Conservation (phyloP, 2,888 invertebrate species). For the Steinernema carpocapsae region DNA sequence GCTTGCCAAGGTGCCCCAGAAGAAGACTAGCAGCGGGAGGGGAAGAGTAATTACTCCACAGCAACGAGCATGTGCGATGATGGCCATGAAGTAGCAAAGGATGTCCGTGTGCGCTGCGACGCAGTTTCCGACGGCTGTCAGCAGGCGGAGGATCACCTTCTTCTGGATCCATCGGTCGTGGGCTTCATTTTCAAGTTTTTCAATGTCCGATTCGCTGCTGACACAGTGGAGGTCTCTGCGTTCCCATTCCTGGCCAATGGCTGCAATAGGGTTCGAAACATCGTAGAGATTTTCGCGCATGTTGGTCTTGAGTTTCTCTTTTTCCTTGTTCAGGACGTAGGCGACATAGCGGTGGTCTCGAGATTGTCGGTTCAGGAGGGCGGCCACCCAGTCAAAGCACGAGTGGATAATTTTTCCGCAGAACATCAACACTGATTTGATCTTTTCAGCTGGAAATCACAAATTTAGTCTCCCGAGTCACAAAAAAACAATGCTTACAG, state of each 20-base stretch:
- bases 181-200: slow-evolving; percentile 63
- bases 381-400: slow-evolving; percentile 43
- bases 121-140: slow-evolving; percentile 62
- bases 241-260: slow-evolving; percentile 58
- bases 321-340: slow-evolving; percentile 84
- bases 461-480: background rate
- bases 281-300: slow-evolving; percentile 50
- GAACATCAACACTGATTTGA: slow-evolving; percentile 40
- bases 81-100: slow-evolving; percentile 92
- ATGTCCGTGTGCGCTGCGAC: slow-evolving; percentile 76
- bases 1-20: slow-evolving; percentile 95
- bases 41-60: slow-evolving; percentile 88
- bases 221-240: slow-evolving; percentile 60
- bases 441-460: slow-evolving; percentile 15
- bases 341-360: slow-evolving; percentile 93
- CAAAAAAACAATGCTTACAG: background rate
- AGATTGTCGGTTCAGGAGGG: slow-evolving; percentile 79
- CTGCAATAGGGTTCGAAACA: slow-evolving; percentile 42
- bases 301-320: slow-evolving; percentile 79
- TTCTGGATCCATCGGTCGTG: slow-evolving; percentile 66
- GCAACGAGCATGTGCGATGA: slow-evolving; percentile 85
- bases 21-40: slow-evolving; percentile 90
- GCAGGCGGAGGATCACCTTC: slow-evolving; percentile 60
- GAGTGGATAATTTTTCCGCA: slow-evolving; percentile 45
- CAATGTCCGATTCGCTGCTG: slow-evolving; percentile 60